These are phyloP conservation scores for Drosophila tsacasi DNA, from an alignment of 1,140 invertebrate genomes.

Conservation along the genomic window DNA sequence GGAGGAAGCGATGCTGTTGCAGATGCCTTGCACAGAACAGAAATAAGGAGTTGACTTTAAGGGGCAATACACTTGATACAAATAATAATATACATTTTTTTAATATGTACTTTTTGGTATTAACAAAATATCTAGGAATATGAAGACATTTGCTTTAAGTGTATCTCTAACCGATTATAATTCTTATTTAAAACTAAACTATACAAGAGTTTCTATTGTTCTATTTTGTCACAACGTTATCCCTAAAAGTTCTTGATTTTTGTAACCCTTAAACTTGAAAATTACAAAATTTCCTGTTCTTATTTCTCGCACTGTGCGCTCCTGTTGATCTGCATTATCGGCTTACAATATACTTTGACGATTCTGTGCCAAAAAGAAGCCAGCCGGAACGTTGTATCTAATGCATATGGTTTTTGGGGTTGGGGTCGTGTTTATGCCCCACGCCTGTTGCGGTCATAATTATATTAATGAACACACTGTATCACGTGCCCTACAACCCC, in stretches of 20 bases:
- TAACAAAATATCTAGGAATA: neutral
- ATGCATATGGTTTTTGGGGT: conserved; percentile 11
- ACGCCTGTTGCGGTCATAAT: conserved; percentile 53
- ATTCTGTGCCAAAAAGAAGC: conserved; percentile 14
- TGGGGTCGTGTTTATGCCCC: conserved; percentile 22
- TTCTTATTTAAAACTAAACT: neutral
- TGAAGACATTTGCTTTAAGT: no score
- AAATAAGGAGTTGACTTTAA: neutral
- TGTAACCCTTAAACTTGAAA: neutral
- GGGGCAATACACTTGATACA: no score
- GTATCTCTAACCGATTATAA: accelerated
- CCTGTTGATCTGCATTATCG: conserved; percentile 19
- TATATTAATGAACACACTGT: conserved; percentile 73
- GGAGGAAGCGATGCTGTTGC: conserved; percentile 9
- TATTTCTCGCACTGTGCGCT: neutral
- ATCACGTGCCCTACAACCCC: conserved; percentile 23
- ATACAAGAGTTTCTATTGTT: no score
- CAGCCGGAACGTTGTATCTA: conserved; percentile 2
- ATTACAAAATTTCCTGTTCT: neutral
- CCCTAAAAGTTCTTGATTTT: no score
- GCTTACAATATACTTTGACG: conserved; percentile 12
- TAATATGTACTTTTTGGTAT: no score
- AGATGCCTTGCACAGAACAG: conserved; percentile 5
- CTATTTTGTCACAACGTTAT: neutral
- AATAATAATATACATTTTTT: neutral